Percentiles rank a stretch among this genome's conserved stretches.
Conservation (phyloP, 2,797 vertebrate genomes). For the Sylvia borin region DNA sequence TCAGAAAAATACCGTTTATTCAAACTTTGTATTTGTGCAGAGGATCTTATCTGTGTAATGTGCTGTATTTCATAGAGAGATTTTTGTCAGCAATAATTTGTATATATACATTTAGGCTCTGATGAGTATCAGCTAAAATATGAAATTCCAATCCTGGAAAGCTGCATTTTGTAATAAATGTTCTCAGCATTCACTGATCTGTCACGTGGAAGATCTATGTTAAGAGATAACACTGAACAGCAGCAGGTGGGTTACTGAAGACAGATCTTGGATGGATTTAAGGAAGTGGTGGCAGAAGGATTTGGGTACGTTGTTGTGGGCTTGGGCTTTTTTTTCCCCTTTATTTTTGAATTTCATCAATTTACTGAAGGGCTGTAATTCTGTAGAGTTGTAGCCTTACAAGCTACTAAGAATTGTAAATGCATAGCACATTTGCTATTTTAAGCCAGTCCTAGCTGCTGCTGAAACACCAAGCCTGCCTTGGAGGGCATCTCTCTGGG, state of each 20-base stretch:
- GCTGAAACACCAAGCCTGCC: background rate
- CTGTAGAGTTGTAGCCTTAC: background rate
- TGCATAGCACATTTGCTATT: background rate
- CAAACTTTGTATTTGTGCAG: background rate
- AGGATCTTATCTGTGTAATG: background rate
- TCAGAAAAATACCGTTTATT: background rate
- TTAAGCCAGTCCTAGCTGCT: background rate
- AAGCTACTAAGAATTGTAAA: background rate
- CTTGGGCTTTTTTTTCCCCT: fast-evolving
- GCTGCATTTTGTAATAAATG: background rate
- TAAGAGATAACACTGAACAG: background rate
- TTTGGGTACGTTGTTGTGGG: background rate
- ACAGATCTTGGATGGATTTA: background rate
- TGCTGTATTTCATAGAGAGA: background rate
- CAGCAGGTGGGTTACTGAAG: background rate
- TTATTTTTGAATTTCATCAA: background rate
- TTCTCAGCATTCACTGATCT: background rate
- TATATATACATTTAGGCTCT: background rate
- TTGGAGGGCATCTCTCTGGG: background rate
- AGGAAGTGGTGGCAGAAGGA: background rate
- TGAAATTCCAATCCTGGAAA: background rate
- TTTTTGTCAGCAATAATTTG: background rate
- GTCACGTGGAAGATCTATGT: background rate
- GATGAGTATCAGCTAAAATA: background rate
- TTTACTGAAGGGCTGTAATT: background rate